A percentile compares a stretch with the other conserved stretches of the same genome.
Evolutionary conservation across 2,113 vertebrate genomes (phyloP).

Genomic region (Elephantulus edwardii): DNA sequence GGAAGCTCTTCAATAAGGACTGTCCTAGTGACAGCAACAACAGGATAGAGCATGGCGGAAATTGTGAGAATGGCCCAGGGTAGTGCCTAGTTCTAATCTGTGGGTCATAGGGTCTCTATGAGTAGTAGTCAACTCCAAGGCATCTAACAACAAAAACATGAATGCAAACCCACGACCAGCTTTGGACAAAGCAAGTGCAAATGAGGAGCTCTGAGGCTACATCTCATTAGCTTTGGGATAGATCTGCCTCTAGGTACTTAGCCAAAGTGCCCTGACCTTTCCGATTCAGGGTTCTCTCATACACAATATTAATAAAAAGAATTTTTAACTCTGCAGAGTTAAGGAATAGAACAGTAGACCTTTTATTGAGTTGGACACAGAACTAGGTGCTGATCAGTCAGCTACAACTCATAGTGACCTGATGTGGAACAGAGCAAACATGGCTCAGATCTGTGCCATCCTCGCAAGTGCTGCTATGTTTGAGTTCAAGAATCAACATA

Average conservation of each 20-base stretch:
- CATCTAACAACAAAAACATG: too few relatives aligned
- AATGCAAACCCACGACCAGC: neutral
- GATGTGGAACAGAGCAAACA: neutral
- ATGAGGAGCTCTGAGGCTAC: neutral
- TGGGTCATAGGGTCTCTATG: too few relatives aligned
- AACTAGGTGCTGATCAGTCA: neutral
- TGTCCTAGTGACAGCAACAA: too few relatives aligned
- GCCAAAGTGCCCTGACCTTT: neutral
- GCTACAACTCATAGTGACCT: neutral
- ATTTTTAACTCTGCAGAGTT: neutral
- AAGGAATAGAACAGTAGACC: neutral
- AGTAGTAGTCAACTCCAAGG: too few relatives aligned
- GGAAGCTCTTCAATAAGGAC: too few relatives aligned
- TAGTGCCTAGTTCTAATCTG: too few relatives aligned
- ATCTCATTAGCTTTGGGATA: neutral
- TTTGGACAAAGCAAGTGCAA: neutral
- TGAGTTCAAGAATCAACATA: neutral
- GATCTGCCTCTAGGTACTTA: neutral
- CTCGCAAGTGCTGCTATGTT: neutral
- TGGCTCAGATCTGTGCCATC: neutral
- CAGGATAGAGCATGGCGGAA: too few relatives aligned
- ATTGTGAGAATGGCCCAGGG: too few relatives aligned
- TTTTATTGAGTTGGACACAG: neutral
- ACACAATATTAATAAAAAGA: neutral
- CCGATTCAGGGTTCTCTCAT: neutral